These are phyloP conservation scores for Caradrina clavipalpis DNA, from an alignment of 2,888 invertebrate species.

Conservation along the genomic window DNA sequence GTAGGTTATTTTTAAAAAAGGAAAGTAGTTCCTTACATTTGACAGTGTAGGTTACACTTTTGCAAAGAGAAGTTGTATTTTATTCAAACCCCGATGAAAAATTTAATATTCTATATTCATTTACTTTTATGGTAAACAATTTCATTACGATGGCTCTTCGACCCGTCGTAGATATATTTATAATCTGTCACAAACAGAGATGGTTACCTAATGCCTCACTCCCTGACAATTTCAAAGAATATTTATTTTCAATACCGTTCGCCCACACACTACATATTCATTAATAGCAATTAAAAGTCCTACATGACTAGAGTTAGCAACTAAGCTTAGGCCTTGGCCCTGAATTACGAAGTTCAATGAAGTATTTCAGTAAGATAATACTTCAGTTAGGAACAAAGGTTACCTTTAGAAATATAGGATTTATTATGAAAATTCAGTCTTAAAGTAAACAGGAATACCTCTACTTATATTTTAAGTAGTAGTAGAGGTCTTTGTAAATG, in stretches of 20 bases:
- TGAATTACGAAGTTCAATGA: constrained; percentile 5
- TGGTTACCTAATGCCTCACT: not conserved
- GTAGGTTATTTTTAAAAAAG: too few species aligned
- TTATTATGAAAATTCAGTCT: constrained; percentile 4
- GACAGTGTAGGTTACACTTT: too few species aligned
- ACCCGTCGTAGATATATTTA: too few species aligned
- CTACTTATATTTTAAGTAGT: too few species aligned
- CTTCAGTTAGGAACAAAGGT: not conserved
- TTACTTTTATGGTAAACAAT: too few species aligned
- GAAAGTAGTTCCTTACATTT: too few species aligned
- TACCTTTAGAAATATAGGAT: constrained; percentile 9
- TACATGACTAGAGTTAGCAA: constrained; percentile 9
- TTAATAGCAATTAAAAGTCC: constrained; percentile 31
- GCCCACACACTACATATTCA: not conserved
- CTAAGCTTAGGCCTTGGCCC: constrained; percentile 3
- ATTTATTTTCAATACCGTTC: not conserved
- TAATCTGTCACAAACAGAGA: not conserved
- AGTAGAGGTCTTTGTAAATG: too few species aligned
- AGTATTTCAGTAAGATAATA: not conserved
- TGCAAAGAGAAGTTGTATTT: too few species aligned
- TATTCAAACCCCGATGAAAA: too few species aligned
- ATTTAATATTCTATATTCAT: too few species aligned
- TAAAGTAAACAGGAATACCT: not conserved
- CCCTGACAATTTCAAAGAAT: not conserved
- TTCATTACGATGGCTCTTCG: too few species aligned